Conservation (phyloP, 1,140 invertebrate genomes). For the Procambarus clarkii region DNA sequence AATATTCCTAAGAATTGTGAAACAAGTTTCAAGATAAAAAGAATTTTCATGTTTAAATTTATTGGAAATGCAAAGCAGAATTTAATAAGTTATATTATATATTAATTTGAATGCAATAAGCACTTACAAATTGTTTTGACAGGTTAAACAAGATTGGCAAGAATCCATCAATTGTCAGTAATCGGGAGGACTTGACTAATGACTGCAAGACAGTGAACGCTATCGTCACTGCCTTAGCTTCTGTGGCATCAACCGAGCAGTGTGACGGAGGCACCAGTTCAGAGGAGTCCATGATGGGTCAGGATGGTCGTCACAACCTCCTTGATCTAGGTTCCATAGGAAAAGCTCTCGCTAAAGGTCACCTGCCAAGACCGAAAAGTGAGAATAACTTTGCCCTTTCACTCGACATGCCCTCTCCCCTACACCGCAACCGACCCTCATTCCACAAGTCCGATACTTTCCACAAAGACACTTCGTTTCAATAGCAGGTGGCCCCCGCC, state of each 20-base stretch:
- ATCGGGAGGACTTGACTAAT: conserved; percentile 87
- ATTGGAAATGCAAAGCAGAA: no score
- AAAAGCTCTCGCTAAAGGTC: conserved; percentile 81
- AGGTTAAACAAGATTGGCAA: conserved; percentile 98
- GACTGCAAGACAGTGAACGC: conserved; percentile 94
- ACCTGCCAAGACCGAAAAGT: conserved; percentile 86
- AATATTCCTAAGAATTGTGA: no score
- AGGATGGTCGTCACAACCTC: conserved; percentile 68
- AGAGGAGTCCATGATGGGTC: conserved; percentile 76
- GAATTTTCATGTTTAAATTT: no score
- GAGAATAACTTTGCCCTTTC: conserved; percentile 86
- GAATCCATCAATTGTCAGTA: conserved; percentile 96
- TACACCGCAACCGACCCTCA: conserved; percentile 79
- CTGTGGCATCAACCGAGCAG: conserved; percentile 80
- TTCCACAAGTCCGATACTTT: conserved; percentile 87
- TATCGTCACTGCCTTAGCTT: conserved; percentile 91
- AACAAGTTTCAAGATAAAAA: no score
- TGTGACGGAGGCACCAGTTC: conserved; percentile 78
- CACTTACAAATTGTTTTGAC: conserved; percentile 30
- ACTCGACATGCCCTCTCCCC: conserved; percentile 74
- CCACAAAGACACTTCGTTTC: conserved; percentile 71
- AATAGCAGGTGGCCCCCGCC: conserved; percentile 73
- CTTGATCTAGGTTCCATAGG: conserved; percentile 76
- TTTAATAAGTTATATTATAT: no score
- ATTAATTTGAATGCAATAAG: no score